Evolutionary conservation across 2,113 vertebrate genomes (phyloP).

Genomic region (Neoarius graeffei): DNA sequence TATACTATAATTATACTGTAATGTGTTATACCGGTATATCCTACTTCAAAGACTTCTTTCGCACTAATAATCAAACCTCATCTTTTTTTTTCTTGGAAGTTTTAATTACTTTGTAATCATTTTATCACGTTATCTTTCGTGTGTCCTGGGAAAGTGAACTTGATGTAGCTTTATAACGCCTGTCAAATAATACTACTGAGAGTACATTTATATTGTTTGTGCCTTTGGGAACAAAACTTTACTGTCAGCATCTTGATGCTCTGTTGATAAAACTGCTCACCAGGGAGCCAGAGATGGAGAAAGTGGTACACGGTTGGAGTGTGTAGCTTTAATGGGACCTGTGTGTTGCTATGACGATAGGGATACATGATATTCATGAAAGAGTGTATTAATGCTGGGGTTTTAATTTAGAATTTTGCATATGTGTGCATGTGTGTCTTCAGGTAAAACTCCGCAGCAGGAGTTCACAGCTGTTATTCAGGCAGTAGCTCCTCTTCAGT

Average conservation of each 20-base stretch:
- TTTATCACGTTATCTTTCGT: not conserved
- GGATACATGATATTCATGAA: not conserved
- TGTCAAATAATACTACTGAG: not conserved
- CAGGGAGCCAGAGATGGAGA: not conserved
- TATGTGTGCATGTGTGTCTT: conserved; percentile 33
- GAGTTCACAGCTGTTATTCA: conserved; percentile 79
- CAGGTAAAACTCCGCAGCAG: conserved; percentile 72
- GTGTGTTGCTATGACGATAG: not conserved
- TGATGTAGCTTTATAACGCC: not conserved
- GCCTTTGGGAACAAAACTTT: not conserved
- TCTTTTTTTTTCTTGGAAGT: not conserved
- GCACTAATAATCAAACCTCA: not conserved
- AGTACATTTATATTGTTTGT: no score
- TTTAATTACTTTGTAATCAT: not conserved
- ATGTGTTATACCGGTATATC: not conserved
- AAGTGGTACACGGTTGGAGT: not conserved
- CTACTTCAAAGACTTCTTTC: not conserved
- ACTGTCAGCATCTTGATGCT: not conserved
- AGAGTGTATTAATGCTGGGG: no score
- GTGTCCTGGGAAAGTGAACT: not conserved
- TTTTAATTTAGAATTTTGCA: no score
- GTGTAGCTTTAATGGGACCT: not conserved
- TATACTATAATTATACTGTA: not conserved
- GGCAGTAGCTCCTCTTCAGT: conserved; percentile 70
- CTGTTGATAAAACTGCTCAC: not conserved